phyloP scores from a whole-genome alignment of 2,113 vertebrate genomes.

The Acrocephalus kingi region DNA sequence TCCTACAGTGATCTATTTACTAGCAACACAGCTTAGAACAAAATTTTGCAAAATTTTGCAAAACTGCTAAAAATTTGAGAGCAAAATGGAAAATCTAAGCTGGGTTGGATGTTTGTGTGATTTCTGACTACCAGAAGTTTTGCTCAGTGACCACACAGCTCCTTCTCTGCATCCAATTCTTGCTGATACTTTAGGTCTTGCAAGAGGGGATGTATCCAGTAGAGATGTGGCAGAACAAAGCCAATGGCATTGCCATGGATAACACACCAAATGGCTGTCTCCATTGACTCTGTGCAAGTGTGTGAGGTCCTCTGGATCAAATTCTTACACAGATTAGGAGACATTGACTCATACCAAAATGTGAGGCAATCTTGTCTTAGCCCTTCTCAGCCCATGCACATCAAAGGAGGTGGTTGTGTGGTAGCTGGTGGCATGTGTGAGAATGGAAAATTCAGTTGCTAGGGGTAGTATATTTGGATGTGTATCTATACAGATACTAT shows the following conservation, averaged over 20 bases:
- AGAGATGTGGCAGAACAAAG: neutral
- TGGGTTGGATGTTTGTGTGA: neutral
- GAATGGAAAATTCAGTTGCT: neutral
- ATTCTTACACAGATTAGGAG: neutral
- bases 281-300: neutral
- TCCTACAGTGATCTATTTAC: neutral
- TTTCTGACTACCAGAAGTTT: neutral
- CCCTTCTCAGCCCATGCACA: neutral
- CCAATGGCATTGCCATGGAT: neutral
- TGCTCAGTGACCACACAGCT: neutral
- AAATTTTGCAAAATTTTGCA: neutral
- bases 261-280: neutral
- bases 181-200: neutral
- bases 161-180: neutral
- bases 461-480: neutral
- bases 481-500: neutral
- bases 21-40: neutral
- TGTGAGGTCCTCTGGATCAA: neutral
- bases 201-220: neutral
- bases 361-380: neutral
- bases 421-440: neutral
- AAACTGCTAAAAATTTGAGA: neutral
- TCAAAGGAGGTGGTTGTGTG: neutral
- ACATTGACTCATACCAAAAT: neutral
- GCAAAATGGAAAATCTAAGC: neutral